phyloP scores from a whole-genome alignment of 2,888 invertebrate species.

The Ophion slaviceki region DNA sequence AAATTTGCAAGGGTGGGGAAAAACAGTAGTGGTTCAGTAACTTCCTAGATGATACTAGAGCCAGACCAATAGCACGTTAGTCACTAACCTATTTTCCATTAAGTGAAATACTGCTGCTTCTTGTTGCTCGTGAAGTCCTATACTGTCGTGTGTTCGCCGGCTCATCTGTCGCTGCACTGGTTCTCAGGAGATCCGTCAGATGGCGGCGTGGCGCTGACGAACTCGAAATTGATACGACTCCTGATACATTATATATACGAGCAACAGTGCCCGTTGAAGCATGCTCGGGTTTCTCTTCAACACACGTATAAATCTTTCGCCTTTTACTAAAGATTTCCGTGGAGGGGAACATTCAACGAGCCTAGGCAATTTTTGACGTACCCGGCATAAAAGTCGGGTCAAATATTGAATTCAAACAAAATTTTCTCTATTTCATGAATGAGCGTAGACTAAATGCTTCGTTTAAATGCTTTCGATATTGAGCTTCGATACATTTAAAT shows the following conservation, averaged over 20 bases:
- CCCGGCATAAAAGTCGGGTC: conserved; percentile 74
- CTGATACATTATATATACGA: background rate
- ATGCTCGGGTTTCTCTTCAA: conserved; percentile 78
- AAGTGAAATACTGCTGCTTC: background rate
- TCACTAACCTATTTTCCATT: background rate
- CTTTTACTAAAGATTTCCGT: conserved; percentile 84
- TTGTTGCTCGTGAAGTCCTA: background rate
- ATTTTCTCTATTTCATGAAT: background rate
- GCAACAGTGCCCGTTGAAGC: background rate
- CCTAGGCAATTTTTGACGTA: conserved; percentile 77
- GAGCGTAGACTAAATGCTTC: background rate
- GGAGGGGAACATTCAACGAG: conserved; percentile 78
- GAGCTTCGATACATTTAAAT: too few relatives aligned
- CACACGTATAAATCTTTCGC: conserved; percentile 83
- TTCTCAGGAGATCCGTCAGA: background rate
- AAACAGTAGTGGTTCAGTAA: background rate
- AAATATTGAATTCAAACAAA: background rate
- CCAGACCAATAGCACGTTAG: background rate
- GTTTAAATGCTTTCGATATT: background rate
- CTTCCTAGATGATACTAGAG: background rate
- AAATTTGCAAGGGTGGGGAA: background rate
- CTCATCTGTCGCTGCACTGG: background rate
- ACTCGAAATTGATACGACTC: background rate
- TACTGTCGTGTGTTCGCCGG: background rate
- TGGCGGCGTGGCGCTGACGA: background rate